Evolutionary conservation across 2,888 invertebrate species (phyloP).

Genomic region (Leucophenga maculata): DNA sequence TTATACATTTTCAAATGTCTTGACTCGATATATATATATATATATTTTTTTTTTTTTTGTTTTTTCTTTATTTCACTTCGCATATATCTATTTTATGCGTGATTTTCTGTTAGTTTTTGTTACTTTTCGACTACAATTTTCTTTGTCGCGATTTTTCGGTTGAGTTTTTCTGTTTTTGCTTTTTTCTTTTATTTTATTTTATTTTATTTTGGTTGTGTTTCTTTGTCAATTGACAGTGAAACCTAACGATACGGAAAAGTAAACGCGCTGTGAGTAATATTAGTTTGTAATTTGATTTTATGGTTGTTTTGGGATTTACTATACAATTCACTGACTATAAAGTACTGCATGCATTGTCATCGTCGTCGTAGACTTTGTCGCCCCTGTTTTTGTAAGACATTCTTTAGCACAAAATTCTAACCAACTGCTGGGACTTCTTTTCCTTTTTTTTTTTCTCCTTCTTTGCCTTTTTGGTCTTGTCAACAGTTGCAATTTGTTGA

Average conservation of each 20-base stretch:
- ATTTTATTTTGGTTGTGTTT: no score
- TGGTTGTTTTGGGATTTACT: constrained; percentile 40
- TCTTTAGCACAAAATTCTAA: no score
- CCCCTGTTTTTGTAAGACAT: no score
- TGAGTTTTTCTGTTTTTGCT: neutral
- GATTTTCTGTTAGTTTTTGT: constrained; percentile 21
- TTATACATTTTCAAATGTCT: constrained; percentile 24
- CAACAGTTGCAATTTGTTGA: no score
- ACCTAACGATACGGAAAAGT: constrained; percentile 67
- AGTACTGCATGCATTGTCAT: neutral
- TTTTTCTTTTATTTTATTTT: constrained; percentile 38
- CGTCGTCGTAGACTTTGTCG: neutral
- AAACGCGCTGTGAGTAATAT: constrained; percentile 67
- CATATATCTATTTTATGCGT: no score
- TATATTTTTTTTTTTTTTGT: no score
- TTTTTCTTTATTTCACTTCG: constrained; percentile 52
- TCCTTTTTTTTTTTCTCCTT: no score
- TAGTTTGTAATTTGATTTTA: constrained; percentile 66
- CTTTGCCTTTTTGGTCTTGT: no score
- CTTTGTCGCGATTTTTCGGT: no score
- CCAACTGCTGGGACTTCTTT: no score
- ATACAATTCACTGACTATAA: neutral
- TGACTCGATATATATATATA: constrained; percentile 56
- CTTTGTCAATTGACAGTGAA: constrained; percentile 68
- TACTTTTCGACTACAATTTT: neutral